Evolutionary conservation across 2,888 invertebrate species (phyloP), one percentile per base, ranked within the genome.

Genomic region (Aphodius granarius): DNA sequence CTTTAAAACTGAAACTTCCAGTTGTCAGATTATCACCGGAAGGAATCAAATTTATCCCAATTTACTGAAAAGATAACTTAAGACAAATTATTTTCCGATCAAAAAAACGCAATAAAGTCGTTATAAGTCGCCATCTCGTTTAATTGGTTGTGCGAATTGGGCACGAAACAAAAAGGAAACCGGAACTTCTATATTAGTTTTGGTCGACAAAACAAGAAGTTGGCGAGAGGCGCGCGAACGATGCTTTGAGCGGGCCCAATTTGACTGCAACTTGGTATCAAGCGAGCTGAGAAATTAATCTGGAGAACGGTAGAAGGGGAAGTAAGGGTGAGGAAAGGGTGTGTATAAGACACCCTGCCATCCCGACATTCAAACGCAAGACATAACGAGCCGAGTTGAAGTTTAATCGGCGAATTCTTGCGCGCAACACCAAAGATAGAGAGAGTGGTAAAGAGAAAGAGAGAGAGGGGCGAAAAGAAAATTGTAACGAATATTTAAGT

Each of bases 151-250:
- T 21, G 68, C 68, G 68, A 68, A 22, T 68, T 21, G 68, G 68
- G 21, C 21, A n/a, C 68, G 22, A 68, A 68, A 20, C 20, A 68
- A 68, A 68, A 68, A 20, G 68, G 68, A 68, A 68, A 68, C 68
- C 68, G 68, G 68, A 68, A 68, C 68, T 68, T 68, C 68, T 68
- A 68, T 68, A 68, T 68, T 68, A 68, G 68, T 68, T 68, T 21
- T 22, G 68, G 68, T 22, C n/a, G 9, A n/a, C 68, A 68, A 68
- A 68, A 68, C 68, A 68, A 21, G 20, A 68, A 68, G 68, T 68
- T 68, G 21, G 20, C 18, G 68, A 68, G 68, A 13, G 13, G 43
- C 6, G 43, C 43, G 43, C 3, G 43, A 43, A 13, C 43, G 43
- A 6, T 43, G 20, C 68, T 68, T 68, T 68, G 68, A 68, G 20